Evolutionary conservation across 2,888 invertebrate genomes (phyloP).

Genomic region (Diogma glabrata): DNA sequence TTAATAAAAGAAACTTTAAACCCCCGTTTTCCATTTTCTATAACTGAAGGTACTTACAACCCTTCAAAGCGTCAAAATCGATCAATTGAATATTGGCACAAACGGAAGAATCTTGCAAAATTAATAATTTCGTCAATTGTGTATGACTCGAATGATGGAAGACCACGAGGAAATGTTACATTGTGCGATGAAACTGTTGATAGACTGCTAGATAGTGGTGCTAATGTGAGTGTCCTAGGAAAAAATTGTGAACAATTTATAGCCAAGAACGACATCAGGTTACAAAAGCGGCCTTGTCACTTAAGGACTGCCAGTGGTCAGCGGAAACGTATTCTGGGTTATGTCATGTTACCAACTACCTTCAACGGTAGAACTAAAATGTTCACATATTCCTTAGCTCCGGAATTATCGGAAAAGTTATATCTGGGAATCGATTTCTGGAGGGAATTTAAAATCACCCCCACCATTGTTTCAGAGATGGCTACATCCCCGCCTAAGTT

Average conservation of each 20-base stretch:
- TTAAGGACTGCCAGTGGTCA: neutral
- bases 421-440: neutral
- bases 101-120: neutral
- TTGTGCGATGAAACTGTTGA: neutral
- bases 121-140: neutral
- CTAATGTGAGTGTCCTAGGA: neutral
- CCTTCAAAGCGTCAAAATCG: neutral
- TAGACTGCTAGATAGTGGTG: neutral
- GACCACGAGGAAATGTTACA: neutral
- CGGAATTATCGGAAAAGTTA: neutral
- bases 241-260: neutral
- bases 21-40: neutral
- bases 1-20: too few relatives aligned
- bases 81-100: neutral
- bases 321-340: neutral
- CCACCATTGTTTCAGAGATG: neutral
- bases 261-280: neutral
- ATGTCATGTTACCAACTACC: neutral
- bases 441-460: neutral
- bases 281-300: neutral
- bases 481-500: neutral
- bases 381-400: neutral
- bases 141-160: neutral
- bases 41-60: neutral
- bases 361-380: neutral